These are phyloP conservation scores for Anguilla rostrata DNA, from an alignment of 2,113 vertebrate genomes.

Conservation along the genomic window DNA sequence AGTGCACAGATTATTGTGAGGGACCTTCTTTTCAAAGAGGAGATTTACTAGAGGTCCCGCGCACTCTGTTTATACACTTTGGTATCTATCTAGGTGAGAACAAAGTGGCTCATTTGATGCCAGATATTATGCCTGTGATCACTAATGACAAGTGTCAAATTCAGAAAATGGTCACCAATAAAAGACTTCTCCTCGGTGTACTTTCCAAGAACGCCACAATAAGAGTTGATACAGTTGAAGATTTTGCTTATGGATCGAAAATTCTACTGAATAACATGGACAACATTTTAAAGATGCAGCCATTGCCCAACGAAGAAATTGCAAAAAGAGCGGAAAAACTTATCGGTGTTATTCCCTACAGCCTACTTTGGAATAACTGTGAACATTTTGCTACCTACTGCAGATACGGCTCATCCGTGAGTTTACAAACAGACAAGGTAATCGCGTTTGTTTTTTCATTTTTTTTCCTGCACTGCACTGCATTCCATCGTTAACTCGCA, in stretches of 20 bases:
- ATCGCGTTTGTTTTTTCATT: conserved; percentile 4
- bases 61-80: conserved; percentile 90
- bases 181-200: conserved; percentile 85
- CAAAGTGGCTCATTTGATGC: conserved; percentile 92
- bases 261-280: conserved; percentile 87
- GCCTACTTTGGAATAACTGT: conserved; percentile 97
- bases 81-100: conserved; percentile 92
- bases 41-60: conserved; percentile 89
- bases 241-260: conserved; percentile 87
- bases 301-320: conserved; percentile 79
- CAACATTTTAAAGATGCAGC: conserved; percentile 58
- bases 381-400: conserved; percentile 95
- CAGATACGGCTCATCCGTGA: conserved; percentile 79
- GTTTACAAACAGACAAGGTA: conserved; percentile 92
- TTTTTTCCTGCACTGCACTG: background rate
- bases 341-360: conserved; percentile 81
- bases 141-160: conserved; percentile 66
- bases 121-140: conserved; percentile 84
- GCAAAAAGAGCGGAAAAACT: conserved; percentile 82
- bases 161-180: conserved; percentile 83
- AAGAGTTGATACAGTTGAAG: conserved; percentile 90
- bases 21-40: conserved; percentile 73
- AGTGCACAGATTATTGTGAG: conserved; percentile 43
- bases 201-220: conserved; percentile 79
- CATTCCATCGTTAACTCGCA: background rate